Evolutionary conservation across 2,113 vertebrate species (phyloP), one percentile per base, ranked within the genome.

Genomic region (Pedionomus torquatus): DNA sequence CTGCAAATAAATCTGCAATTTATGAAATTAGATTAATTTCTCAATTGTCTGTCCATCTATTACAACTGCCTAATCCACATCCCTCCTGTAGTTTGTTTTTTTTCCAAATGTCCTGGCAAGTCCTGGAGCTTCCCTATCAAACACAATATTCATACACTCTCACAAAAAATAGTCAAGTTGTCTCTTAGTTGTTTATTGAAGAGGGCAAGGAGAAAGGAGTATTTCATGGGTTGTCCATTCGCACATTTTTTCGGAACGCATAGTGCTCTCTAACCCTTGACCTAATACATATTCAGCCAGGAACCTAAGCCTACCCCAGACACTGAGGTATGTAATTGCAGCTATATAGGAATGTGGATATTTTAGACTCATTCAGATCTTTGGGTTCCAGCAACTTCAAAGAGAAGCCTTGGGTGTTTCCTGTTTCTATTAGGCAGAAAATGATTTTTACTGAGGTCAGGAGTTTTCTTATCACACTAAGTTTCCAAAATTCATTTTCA

Each of bases 11-110:
- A 94, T 85, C 81, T 93, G 78, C 69, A 90, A 90, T 4, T 88
- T 79, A 87, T 71, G 70, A 91, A 94, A 94, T 52, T 21, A 96
- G 78, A 93, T 74, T 75, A 89, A 95, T 92, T 93, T 89, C 70
- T 90, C 66, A 77, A 0, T 39, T 86, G 48, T 72, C 83, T 92
- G 63, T 31, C 37, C 54, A 35, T 85, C 52, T 76, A 41, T 64
- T 93, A 26, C 17, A 37, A 46, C 17, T 31, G 28, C 46, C 49
- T 49, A 77, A 76, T 35, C 54, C 69, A 83, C 26, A 55, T 44
- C 20, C 7, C 23, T 76, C 16, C 24, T 12, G 26, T 35, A 64
- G 25, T 5, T 70, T 89, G 24, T 10, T 9, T 74, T 91, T n/a
- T 37, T 24, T n/a, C n/a, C n/a, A 33, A 9, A n/a, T 80, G 37